Evolutionary conservation across 2,888 invertebrate species (phyloP), one percentile per base, ranked within the genome.

Genomic region (Tenthredo livida): DNA sequence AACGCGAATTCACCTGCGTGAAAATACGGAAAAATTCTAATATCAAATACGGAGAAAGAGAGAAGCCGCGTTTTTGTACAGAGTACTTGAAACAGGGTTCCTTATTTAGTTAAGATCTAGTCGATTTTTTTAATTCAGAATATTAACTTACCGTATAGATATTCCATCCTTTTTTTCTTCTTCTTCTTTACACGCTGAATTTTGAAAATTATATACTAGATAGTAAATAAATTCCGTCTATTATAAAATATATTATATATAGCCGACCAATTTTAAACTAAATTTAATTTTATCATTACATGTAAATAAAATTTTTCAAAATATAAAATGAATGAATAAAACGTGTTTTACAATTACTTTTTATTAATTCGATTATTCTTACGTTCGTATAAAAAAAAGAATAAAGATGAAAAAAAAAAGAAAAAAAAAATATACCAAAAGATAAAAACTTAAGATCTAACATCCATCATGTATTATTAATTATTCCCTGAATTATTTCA

Each of bases 1-100:
- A 89, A 89, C 84, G 75, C 86, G 10, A 85, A 86, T 84, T 72
- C 85, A 17, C 84, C 47, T 6, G 78, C 50, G 61, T 61, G 61
- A 77, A 61, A 10, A 58, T 15, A 40, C 21, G n/a, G 6, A 17
- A 70, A 17, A 17, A 70, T 70, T 37, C 0, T 0, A 37, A 37
- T n/a, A 0, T 37, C 0, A 0, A 37, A 37, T n/a, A 0, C 37
- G 70, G n/a, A 17, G n/a, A 70, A 10, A 40, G n/a, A 73, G 40
- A 73, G 17, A 43, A 9, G 72, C 40, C 21, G 72, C 72, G 72
- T 73, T 73, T 73, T 73, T 73, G 72, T 73, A 67, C 67, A 17
- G 33, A 33, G 67, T 67, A 67, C 67, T 73, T 40, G 72, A 73
- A 43, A 73, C 72, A 73, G 72, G 72, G 43, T 73, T 73, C 72